These are phyloP conservation scores for Clinocottus analis DNA, from an alignment of 2,113 vertebrate genomes.

Conservation along the genomic window DNA sequence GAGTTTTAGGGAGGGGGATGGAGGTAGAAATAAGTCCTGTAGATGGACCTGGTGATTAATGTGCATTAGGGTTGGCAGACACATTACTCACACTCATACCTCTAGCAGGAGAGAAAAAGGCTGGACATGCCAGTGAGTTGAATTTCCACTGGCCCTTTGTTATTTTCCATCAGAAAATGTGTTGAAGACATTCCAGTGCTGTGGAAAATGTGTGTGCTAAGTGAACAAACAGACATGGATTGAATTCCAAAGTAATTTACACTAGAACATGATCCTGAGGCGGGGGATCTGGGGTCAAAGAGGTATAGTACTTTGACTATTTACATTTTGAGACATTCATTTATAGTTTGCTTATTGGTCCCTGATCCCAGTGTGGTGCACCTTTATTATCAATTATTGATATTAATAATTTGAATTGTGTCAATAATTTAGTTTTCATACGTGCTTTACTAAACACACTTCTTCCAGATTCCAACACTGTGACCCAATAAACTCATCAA, in stretches of 20 bases:
- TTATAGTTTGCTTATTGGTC: too few relatives aligned
- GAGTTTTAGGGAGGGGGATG: too few relatives aligned
- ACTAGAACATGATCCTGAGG: conserved; percentile 24
- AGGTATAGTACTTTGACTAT: too few relatives aligned
- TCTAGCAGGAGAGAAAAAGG: conserved; percentile 19
- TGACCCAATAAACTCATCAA: too few relatives aligned
- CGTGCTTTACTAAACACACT: too few relatives aligned
- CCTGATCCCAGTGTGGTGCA: too few relatives aligned
- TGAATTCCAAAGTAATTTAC: conserved; percentile 40
- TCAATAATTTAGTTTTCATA: too few relatives aligned
- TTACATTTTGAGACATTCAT: too few relatives aligned
- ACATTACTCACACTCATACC: conserved; percentile 17
- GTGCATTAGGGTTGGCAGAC: conserved; percentile 2
- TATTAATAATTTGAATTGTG: too few relatives aligned
- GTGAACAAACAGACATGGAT: conserved; percentile 49
- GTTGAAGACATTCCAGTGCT: conserved; percentile 18
- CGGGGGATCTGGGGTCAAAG: too few relatives aligned
- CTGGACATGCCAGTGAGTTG: conserved; percentile 17
- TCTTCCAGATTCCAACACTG: too few relatives aligned
- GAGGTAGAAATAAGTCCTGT: not conserved
- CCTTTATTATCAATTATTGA: too few relatives aligned
- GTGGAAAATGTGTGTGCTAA: conserved; percentile 51
- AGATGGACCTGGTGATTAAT: conserved; percentile 41
- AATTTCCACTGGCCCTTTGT: conserved; percentile 15
- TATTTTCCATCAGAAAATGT: conserved; percentile 50